Percentiles rank a stretch among this genome's conserved stretches.
Conservation (phyloP, 2,888 invertebrate species). For the Lacanobia wlatinum region DNA sequence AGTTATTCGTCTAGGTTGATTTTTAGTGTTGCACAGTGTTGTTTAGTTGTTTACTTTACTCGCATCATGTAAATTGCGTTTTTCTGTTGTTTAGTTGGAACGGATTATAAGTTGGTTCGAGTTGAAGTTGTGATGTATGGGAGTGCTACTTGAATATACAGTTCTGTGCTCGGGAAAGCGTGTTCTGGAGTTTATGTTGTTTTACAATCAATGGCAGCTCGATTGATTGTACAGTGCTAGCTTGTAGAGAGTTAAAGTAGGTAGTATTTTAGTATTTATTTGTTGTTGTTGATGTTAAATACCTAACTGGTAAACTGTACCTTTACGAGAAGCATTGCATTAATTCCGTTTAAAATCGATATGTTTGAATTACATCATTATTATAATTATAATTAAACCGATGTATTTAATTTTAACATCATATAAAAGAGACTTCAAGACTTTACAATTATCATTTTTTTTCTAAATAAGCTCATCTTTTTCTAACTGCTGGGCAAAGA, state of each 20-base stretch:
- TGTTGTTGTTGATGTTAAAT: not conserved
- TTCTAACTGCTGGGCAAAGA: no score
- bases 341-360: no score
- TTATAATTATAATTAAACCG: no score
- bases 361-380: no score
- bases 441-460: no score
- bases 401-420: no score
- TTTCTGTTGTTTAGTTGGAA: slow-evolving; percentile 56
- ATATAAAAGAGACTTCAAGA: no score
- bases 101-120: slow-evolving; percentile 44
- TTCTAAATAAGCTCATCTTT: no score
- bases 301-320: no score
- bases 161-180: slow-evolving; percentile 5
- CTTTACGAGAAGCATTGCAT: no score
- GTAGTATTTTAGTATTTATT: not conserved
- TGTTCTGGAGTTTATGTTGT: slow-evolving; percentile 9
- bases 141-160: slow-evolving; percentile 24
- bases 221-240: not conserved
- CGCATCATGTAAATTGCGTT: slow-evolving; percentile 60
- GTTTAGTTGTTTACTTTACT: slow-evolving; percentile 28
- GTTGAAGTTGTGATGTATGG: slow-evolving; percentile 53
- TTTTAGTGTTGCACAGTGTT: slow-evolving; percentile 39
- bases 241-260: not conserved
- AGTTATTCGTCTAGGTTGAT: slow-evolving; percentile 62
- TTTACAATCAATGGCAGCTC: slow-evolving; percentile 22